Evolutionary conservation across 2,113 vertebrate species (phyloP), one percentile per base, ranked within the genome.

Genomic region (Cochlearius cochlearius): DNA sequence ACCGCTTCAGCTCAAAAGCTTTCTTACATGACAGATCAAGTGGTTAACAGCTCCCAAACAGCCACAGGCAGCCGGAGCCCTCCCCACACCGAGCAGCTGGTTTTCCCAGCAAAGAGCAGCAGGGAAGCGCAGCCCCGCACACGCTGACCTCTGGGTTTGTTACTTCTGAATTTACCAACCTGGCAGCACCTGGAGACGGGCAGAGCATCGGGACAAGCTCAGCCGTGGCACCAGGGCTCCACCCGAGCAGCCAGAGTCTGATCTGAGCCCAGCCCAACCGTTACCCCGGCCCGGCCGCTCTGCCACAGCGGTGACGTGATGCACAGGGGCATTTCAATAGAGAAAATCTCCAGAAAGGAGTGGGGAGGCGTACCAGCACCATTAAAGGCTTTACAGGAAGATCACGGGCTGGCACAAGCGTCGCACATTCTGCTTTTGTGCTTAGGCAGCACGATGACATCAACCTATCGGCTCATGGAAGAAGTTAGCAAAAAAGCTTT

Each of bases 301-400:
- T 2, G 3, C 15, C 23, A 27, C 39, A 45, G n/a, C 0, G 0
- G 11, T 10, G 23, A 34, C 45, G 25, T 0, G 7, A 32, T 6
- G 30, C 30, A 39, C 21, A 45, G 53, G 4, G 47, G 15, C 12
- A 26, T 43, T 56, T 62, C 49, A 36, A 13, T 22, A 55, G 15
- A 22, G 19, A 34, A 43, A 76, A 43, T 9, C 53, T 53, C 75
- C 60, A 58, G 23, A 27, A 68, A 15, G 39, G 60, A 69, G 19
- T 2, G 1, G 59, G 43, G 29, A 59, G 30, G 47, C 3, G 2
- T 10, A 47, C 11, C 38, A 32, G 60, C 25, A 20, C 75, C 59
- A 53, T 6, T 20, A 43, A 30, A 81, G 21, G 45, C 53, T 81
- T 66, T 50, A 66, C 69, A 71, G 76, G 76, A 92, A 90, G 60